Conservation (phyloP, 2,888 invertebrate species). For the Lasioglossum vierecki region DNA sequence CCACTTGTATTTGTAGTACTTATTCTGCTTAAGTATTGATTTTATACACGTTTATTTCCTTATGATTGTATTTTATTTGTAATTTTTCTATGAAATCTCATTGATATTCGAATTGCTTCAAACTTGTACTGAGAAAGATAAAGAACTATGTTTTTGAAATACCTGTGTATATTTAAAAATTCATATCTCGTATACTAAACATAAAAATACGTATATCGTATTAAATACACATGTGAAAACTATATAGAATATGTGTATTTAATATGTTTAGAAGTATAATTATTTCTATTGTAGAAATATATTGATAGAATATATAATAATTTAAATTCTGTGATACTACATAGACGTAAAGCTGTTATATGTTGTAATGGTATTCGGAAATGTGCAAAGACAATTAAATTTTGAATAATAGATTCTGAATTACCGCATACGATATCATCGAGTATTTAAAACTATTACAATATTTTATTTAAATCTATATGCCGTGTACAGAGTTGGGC, state of each 20-base stretch:
- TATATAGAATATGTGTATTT: constrained; percentile 6
- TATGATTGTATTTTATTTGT: constrained; percentile 69
- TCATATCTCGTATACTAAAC: constrained; percentile 41
- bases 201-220: not conserved
- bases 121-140: constrained; percentile 64
- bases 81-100: constrained; percentile 65
- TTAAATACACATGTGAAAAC: constrained; percentile 9
- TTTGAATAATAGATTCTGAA: constrained; percentile 6
- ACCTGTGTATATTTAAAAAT: constrained; percentile 51
- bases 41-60: constrained; percentile 66
- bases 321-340: not conserved
- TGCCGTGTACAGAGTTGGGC: not conserved
- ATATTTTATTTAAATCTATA: constrained; percentile 16
- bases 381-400: not conserved
- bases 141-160: constrained; percentile 68
- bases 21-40: constrained; percentile 63
- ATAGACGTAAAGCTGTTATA: not conserved
- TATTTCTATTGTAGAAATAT: constrained; percentile 2
- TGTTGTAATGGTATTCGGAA: not conserved
- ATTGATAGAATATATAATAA: not conserved
- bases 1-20: constrained; percentile 59
- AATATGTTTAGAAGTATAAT: constrained; percentile 10
- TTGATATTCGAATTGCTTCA: constrained; percentile 65
- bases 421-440: constrained; percentile 1
- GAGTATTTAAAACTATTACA: not conserved